These are phyloP conservation scores for Coptodon rendalli DNA, from an alignment of 2,113 vertebrate genomes.

Conservation along the genomic window DNA sequence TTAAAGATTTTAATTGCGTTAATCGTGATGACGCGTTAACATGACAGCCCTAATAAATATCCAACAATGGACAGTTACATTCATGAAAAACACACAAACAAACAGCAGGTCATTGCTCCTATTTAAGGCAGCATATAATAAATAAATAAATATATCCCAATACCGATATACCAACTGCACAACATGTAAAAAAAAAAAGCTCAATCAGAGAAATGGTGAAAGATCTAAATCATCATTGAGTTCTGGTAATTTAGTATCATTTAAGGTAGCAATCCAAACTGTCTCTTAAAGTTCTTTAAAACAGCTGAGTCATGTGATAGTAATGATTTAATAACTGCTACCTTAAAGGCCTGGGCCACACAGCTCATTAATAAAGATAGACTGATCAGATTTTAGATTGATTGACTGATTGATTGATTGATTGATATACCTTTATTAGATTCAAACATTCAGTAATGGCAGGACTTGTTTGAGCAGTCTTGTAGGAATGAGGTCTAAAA, in stretches of 20 bases:
- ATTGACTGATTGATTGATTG: too few species aligned
- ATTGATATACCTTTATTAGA: accelerated
- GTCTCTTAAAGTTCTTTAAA: neutral
- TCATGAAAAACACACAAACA: neutral
- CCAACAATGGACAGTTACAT: accelerated
- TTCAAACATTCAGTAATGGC: neutral
- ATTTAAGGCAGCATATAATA: neutral
- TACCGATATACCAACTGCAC: neutral
- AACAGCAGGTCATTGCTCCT: neutral
- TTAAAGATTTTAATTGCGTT: neutral
- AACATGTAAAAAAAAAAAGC: neutral
- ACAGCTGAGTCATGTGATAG: neutral
- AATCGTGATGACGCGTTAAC: neutral
- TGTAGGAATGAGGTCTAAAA: neutral
- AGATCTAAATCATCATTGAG: accelerated
- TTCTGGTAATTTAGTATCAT: accelerated
- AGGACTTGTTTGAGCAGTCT: neutral
- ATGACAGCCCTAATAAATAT: neutral
- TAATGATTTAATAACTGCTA: neutral
- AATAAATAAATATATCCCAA: neutral
- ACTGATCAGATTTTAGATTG: accelerated
- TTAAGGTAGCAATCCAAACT: neutral
- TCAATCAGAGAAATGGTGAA: accelerated
- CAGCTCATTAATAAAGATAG: neutral
- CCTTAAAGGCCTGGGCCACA: neutral